Evolutionary conservation across 2,888 invertebrate species (phyloP), one percentile per base, ranked within the genome.

Genomic region (Leptinotarsa rubiginosa): DNA sequence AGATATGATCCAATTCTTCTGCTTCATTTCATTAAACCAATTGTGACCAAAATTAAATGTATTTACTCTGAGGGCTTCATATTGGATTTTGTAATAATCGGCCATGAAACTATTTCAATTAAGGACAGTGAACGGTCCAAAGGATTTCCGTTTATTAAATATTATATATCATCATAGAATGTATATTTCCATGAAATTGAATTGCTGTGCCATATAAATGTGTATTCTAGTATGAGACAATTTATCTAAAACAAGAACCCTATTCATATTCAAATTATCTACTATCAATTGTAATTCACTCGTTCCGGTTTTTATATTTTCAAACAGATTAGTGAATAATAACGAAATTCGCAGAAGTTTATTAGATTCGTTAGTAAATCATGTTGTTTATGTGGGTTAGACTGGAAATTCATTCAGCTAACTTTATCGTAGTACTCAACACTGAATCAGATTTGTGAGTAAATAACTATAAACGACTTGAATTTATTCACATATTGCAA

Each of bases 81-180:
- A 52, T 49, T 52, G 25, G 18, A 50, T 68, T 68, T 41, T 31
- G n/a, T 31, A 22, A 68, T 54, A 50, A 31, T 54, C 18, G 18
- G n/a, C 54, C 41, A 41, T 68, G 66, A 16, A 67, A 67, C 49
- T 67, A 67, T 67, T 67, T 31, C 66, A 67, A 67, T 67, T 67
- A 68, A 31, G 68, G 41, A 68, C 68, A 68, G 18, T 25, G 54
- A 68, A 52, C 52, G 31, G 52, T 52, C 41, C 68, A 54, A 18
- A 54, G 68, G 52, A 68, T 67, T 50, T 67, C 20, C 67, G 67
- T 52, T 68, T 68, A 68, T 68, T 68, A 68, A 68, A 52, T 68
- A 68, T 54, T 68, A 68, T 68, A 68, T 68, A 68, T 68, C 54
- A 68, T 68, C 68, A 20, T 31, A 22, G 31, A 22, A 68, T 68